Conservation (phyloP, 2,888 invertebrate genomes). For the Drosophila subsilvestris region DNA sequence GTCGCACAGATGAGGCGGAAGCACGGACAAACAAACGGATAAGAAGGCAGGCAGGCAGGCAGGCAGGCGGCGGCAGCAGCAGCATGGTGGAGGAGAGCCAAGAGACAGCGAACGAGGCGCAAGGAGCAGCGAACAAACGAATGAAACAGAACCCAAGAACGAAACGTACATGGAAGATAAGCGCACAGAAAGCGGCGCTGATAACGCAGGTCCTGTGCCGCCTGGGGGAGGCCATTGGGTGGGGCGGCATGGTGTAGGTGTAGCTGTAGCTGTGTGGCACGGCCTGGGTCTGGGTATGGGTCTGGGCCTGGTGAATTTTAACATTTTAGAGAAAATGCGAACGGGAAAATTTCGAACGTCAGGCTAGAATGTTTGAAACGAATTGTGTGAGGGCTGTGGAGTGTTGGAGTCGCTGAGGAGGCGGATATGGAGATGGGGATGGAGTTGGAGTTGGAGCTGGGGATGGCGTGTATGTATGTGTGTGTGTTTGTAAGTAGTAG, state of each 20-base stretch:
- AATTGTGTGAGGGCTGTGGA: conserved; percentile 51
- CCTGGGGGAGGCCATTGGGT: conserved; percentile 26
- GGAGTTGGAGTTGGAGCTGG: conserved; percentile 21
- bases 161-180: conserved; percentile 76
- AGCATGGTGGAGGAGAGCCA: conserved; percentile 30
- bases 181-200: conserved; percentile 69
- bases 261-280: conserved; percentile 24
- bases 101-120: conserved; percentile 9
- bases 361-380: conserved; percentile 72
- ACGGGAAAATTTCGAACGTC: conserved; percentile 67
- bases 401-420: background rate
- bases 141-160: conserved; percentile 45
- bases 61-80: conserved; percentile 46
- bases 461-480: background rate
- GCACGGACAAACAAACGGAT: conserved; percentile 79
- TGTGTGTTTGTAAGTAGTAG: conserved; percentile 56
- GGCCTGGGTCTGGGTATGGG: conserved; percentile 45
- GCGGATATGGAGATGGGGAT: background rate
- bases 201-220: conserved; percentile 64
- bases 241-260: conserved; percentile 32
- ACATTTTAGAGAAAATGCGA: conserved; percentile 80
- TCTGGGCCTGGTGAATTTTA: conserved; percentile 66
- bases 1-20: conserved; percentile 78
- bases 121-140: conserved; percentile 31
- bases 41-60: conserved; percentile 65